A percentile compares a stretch with the other conserved stretches of the same genome.
phyloP scores from a whole-genome alignment of 2,797 vertebrate genomes.

The Aldrovandia affinis region DNA sequence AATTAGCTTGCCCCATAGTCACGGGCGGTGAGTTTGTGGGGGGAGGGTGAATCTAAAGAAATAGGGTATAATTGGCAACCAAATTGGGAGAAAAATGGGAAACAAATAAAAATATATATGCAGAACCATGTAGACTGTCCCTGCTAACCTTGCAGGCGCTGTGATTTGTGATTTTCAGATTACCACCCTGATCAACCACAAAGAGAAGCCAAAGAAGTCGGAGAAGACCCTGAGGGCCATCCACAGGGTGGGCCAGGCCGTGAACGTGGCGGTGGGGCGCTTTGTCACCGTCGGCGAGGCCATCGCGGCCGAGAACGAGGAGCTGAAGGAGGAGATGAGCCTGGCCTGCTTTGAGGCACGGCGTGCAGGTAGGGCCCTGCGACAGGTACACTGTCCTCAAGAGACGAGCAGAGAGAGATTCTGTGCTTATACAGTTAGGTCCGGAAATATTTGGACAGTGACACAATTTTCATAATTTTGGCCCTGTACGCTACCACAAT shows the following conservation, averaged over 20 bases:
- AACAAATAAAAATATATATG: no score
- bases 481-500: no score
- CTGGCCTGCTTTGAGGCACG: slow-evolving; percentile 92
- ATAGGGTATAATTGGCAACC: no score
- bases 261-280: slow-evolving; percentile 91
- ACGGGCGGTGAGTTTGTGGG: no score
- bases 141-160: neutral
- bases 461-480: no score
- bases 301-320: slow-evolving; percentile 91
- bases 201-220: slow-evolving; percentile 93
- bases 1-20: no score
- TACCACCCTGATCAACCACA: slow-evolving; percentile 97
- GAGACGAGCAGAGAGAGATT: no score
- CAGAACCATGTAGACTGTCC: neutral
- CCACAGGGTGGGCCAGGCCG: slow-evolving; percentile 92
- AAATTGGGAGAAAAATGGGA: no score
- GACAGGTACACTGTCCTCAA: neutral
- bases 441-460: no score
- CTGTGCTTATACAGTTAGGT: no score
- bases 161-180: slow-evolving; percentile 76
- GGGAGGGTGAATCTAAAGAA: no score
- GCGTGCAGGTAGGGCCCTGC: slow-evolving; percentile 84
- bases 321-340: slow-evolving; percentile 95
- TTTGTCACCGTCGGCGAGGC: slow-evolving; percentile 96
- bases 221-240: slow-evolving; percentile 92